A percentile compares a stretch with the other conserved stretches of the same genome.
These are phyloP conservation scores for Lepus timidus DNA, from an alignment of 2,113 vertebrate species.

Conservation along the genomic window DNA sequence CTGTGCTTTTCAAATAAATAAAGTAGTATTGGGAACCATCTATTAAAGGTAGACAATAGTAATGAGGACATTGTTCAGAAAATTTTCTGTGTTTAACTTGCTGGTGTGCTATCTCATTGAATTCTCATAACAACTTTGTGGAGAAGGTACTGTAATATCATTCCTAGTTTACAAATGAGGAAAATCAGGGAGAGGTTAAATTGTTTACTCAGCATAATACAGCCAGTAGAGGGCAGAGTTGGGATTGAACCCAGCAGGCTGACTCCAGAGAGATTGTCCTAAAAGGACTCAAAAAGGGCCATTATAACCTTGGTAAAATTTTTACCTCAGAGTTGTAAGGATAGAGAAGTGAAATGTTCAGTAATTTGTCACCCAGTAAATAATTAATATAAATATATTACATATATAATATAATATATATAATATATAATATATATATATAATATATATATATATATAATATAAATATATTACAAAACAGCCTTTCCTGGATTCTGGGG, in stretches of 20 bases:
- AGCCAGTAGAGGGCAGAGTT: neutral
- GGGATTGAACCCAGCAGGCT: neutral
- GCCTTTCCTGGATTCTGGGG: neutral
- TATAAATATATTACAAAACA: conserved; percentile 33
- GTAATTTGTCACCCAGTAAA: neutral
- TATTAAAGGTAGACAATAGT: neutral
- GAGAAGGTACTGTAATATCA: conserved; percentile 12
- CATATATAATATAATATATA: no score
- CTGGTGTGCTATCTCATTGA: neutral
- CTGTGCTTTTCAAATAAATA: no score
- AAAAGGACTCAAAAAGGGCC: conserved; percentile 17
- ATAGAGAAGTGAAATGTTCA: conserved; percentile 60
- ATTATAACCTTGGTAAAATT: conserved; percentile 34
- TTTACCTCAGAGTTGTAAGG: conserved; percentile 42
- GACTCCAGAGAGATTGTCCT: neutral
- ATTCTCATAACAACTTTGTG: neutral
- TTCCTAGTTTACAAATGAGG: conserved; percentile 43
- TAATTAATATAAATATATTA: neutral
- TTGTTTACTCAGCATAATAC: neutral
- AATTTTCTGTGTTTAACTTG: conserved; percentile 43
- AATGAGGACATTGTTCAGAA: conserved; percentile 42
- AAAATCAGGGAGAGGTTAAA: conserved; percentile 18
- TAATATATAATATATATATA: no score
- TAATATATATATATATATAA: no score
- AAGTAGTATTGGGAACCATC: conserved; percentile 17